phyloP scores from a whole-genome alignment of 1,140 invertebrate species.

The Panagrolaimus sp. region DNA sequence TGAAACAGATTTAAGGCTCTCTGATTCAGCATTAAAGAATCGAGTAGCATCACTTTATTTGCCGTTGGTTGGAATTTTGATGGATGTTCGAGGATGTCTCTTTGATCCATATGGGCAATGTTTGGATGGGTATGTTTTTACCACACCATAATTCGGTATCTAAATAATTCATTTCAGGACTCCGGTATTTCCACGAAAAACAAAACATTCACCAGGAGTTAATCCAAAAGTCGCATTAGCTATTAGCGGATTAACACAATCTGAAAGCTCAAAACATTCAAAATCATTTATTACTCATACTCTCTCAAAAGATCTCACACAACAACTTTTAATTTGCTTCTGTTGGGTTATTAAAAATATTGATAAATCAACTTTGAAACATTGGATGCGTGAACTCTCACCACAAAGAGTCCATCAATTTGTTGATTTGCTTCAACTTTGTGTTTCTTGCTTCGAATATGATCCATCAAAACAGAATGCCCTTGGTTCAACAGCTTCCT shows the following conservation, averaged over 20 bases:
- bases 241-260: background rate
- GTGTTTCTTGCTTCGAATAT: slow-evolving; percentile 84
- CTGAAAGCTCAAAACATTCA: background rate
- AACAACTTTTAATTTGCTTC: slow-evolving; percentile 76
- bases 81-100: slow-evolving; percentile 76
- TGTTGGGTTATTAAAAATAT: slow-evolving; percentile 85
- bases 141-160: too few relatives aligned
- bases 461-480: slow-evolving; percentile 59
- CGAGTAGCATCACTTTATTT: slow-evolving; percentile 81
- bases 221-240: slow-evolving; percentile 69
- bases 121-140: slow-evolving; percentile 25
- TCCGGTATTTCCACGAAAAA: too few relatives aligned
- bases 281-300: background rate
- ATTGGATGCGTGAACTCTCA: slow-evolving; percentile 74
- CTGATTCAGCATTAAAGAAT: slow-evolving; percentile 25
- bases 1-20: slow-evolving; percentile 79
- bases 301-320: background rate
- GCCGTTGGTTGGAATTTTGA: slow-evolving; percentile 76
- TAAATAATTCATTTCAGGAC: slow-evolving; percentile 48
- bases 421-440: slow-evolving; percentile 76
- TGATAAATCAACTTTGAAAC: slow-evolving; percentile 68
- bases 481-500: background rate
- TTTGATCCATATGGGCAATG: slow-evolving; percentile 63
- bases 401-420: slow-evolving; percentile 70
- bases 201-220: slow-evolving; percentile 61